Base-by-base conservation (phyloP, 2,888 invertebrate genomes). In the Elmis aenea region DNA sequence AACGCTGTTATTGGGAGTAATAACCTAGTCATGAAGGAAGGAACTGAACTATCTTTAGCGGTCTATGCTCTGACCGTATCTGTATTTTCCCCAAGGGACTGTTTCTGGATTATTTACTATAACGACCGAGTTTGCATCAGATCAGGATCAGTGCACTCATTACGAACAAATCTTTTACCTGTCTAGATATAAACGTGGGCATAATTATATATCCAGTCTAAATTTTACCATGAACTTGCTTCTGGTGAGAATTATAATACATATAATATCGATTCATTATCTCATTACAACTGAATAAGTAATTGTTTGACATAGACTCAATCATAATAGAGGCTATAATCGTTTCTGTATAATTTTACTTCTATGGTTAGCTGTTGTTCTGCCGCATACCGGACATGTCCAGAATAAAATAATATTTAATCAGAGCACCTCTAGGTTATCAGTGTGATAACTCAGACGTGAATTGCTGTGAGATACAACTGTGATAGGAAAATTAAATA, bases 1-100 rank as follows among this genome's bases (percentile, higher is more conserved):
- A 46, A 38, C 42, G 38, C 42, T 42, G 44, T 45, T 45, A 46
- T 49, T 38, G 44, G 32, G 30, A 42, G 33, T 46, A 45, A 45
- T 46, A 45, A 37, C 42, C 28, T 14, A 25, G 34, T 40, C 42
- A 42, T 34, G 42, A 43, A 46, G 38, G 42, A 45, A 45, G 39
- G 36, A 45, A 45, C 38, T 39, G 42, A 35, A 42, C 38, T 30
- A 38, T 38, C 42, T 42, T 41, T 26, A 42, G 38, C 34, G 41
- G 38, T 33, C 28, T 32, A 35, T 32, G 41, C 37, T 35, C 31
- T 38, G 36, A 45, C 35, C 42, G 36, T 45, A 45, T 42, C 45
- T 35, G 28, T 34, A 21, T 38, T 40, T 36, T 25, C 30, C 42
- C 45, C 33, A 26, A 18, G 12, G 42, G 45, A 39, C 39, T 32